phyloP scores from a whole-genome alignment of 1,140 invertebrate species.

The Rhagoletis zephyria region DNA sequence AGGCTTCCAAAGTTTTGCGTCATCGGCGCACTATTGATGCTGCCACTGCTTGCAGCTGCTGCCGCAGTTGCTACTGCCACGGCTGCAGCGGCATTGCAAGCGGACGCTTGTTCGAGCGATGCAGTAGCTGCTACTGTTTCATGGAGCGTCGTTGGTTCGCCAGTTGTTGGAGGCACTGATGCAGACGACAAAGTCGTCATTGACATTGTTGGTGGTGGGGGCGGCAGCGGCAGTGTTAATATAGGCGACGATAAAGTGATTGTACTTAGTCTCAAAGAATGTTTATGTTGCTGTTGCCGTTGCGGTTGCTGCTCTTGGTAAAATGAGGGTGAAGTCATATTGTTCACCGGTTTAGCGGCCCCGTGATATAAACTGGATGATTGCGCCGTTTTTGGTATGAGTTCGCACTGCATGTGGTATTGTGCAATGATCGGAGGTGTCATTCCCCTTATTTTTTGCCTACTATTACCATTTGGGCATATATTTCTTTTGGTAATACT shows the following conservation, averaged over 20 bases:
- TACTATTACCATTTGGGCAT: not conserved
- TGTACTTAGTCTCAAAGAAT: not conserved
- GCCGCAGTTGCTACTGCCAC: slow-evolving; percentile 23
- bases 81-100: slow-evolving; percentile 9
- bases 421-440: not conserved
- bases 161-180: not conserved
- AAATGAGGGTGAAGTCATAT: not conserved
- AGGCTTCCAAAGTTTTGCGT: slow-evolving; percentile 30
- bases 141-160: not conserved
- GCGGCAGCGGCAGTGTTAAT: slow-evolving; percentile 24
- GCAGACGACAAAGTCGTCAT: not conserved
- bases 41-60: not conserved
- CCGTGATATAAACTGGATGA: not conserved
- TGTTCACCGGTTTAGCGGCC: not conserved
- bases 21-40: slow-evolving; percentile 24
- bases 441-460: not conserved
- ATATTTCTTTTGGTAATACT: not conserved
- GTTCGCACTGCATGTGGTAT: not conserved
- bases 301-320: not conserved
- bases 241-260: not conserved
- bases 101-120: not conserved
- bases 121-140: not conserved
- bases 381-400: not conserved
- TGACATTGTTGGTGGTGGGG: not conserved
- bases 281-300: not conserved